Percentiles rank a stretch among this genome's conserved stretches.
Conservation (phyloP, 2,888 invertebrate species). For the Thalpophila matura region DNA sequence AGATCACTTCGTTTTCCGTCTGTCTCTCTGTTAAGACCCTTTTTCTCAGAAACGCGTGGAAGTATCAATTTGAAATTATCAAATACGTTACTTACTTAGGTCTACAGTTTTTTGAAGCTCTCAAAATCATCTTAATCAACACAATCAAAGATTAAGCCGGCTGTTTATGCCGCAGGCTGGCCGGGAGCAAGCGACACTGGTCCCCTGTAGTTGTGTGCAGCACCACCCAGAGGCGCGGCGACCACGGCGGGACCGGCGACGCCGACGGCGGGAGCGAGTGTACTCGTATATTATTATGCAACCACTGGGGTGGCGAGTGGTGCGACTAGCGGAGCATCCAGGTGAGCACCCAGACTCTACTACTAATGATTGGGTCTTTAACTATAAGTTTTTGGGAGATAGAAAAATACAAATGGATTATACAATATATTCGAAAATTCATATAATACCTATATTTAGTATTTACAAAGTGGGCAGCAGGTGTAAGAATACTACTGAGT, state of each 20-base stretch:
- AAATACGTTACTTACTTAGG: no score
- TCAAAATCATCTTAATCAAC: no score
- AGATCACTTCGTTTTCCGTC: no score
- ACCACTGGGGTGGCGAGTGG: constrained; percentile 65
- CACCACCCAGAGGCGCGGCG: constrained; percentile 73
- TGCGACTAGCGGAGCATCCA: constrained; percentile 67
- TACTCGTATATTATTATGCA: no score
- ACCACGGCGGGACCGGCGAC: constrained; percentile 71
- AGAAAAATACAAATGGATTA: neutral
- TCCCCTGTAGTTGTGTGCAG: constrained; percentile 84
- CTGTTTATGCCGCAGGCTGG: no score
- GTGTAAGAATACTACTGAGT: no score
- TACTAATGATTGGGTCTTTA: no score
- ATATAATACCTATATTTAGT: neutral
- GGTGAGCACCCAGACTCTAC: constrained; percentile 72
- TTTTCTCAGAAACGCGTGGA: no score
- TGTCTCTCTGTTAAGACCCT: no score
- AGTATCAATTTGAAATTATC: no score
- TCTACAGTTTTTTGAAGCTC: no score
- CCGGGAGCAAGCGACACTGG: constrained; percentile 85
- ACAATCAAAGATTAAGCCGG: no score
- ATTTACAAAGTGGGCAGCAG: neutral
- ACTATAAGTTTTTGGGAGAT: neutral
- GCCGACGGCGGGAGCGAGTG: constrained; percentile 63
- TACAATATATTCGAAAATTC: neutral